Conservation (phyloP, 2,113 vertebrate genomes). For the Megaceryle maxima region DNA sequence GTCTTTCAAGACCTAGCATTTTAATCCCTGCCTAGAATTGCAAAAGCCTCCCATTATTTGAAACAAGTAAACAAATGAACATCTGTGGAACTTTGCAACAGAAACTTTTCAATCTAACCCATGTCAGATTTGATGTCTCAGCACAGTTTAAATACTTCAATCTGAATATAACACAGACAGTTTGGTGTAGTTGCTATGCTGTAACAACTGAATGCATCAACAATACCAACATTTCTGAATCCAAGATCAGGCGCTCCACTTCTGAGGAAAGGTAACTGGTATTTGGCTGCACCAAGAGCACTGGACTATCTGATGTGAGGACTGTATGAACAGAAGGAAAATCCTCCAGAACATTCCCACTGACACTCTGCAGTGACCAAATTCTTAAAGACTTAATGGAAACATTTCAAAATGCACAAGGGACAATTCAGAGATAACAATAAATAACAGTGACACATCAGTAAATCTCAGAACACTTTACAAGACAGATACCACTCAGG, state of each 20-base stretch:
- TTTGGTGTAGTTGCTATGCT: not conserved
- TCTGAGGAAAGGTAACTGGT: not conserved
- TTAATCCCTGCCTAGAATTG: not conserved
- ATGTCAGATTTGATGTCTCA: not conserved
- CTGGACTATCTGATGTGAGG: not conserved
- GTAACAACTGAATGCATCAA: not conserved
- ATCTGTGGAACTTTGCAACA: not conserved
- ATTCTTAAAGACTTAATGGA: not conserved
- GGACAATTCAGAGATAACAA: not conserved
- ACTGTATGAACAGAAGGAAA: not conserved
- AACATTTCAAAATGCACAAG: not conserved
- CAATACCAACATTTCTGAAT: not conserved
- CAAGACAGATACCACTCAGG: not conserved
- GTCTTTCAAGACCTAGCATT: not conserved
- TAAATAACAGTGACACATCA: not conserved
- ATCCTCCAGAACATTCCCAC: not conserved
- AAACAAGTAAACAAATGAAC: not conserved
- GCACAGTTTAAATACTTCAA: not conserved
- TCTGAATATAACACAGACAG: not conserved
- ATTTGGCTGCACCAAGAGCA: not conserved
- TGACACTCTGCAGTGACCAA: not conserved
- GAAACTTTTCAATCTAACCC: not conserved
- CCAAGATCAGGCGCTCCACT: not conserved
- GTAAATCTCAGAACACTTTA: not conserved
- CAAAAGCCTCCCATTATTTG: not conserved